Base-by-base conservation (phyloP, 2,113 vertebrate genomes). In the Sterna hirundo region DNA sequence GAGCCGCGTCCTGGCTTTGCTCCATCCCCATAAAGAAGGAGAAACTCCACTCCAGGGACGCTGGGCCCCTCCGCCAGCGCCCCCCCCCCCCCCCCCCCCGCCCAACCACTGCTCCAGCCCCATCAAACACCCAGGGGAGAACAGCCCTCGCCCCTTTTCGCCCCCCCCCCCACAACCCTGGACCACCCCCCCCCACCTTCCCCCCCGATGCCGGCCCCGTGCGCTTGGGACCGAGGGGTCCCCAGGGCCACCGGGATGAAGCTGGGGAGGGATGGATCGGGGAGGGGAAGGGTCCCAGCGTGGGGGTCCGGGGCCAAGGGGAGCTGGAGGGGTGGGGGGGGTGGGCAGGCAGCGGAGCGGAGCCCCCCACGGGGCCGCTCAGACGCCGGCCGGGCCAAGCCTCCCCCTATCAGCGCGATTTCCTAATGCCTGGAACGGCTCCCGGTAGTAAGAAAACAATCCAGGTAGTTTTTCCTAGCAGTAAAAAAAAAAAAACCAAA, bases 401-500 rank as follows among this genome's bases (percentile, higher is more conserved):
- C 52, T 52, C n/a, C 51, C 34, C 68, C 76, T 68, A 47, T 42
- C 88, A 29, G 79, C 61, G 22, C 52, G 6, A 14, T 42, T 83
- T 79, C 78, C 88, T 32, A 54, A 58, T 3, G 38, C 49, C 62
- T 91, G 88, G 92, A 68, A 16, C 69, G 0, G 58, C n/a, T 36
- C 85, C 89, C 86, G 32, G 86, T 5, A 32, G 72, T 10, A 27
- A 34, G 69, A 27, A 52, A 70, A 68, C n/a, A 38, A 10, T 64
- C 82, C 89, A 81, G 61, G 57, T 44, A 34, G 49, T 64, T 81
- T 87, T 90, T 74, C 84, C 71, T 30, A 80, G 32, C 91, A 90
- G 91, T 32, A 52, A 86, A 89, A 81, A 71, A n/a, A n/a, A n/a
- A n/a, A n/a, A n/a, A n/a, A n/a, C n/a, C n/a, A n/a, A n/a, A n/a